These are phyloP conservation scores for Calyptommatus sinebrachiatus DNA, from an alignment of 2,113 vertebrate genomes.

Conservation along the genomic window DNA sequence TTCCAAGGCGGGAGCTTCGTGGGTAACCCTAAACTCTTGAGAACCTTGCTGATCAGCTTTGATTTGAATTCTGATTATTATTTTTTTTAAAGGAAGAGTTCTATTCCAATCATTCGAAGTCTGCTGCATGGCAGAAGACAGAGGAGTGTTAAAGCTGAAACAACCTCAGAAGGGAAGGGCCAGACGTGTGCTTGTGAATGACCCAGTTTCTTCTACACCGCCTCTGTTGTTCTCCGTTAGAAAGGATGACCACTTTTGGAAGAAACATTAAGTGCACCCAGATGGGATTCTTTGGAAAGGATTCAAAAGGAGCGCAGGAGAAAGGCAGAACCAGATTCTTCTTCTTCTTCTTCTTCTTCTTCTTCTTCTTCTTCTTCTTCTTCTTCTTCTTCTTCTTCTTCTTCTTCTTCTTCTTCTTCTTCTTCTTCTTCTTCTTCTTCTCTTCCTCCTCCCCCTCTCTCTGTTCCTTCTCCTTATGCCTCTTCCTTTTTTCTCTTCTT, in stretches of 20 bases:
- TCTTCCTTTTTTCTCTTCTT: too few species aligned
- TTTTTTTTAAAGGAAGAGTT: not conserved
- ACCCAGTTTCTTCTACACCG: not conserved
- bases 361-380: too few species aligned
- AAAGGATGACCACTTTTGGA: not conserved
- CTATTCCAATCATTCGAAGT: not conserved
- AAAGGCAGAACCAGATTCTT: not conserved
- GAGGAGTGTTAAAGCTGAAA: not conserved
- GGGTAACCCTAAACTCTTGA: too few species aligned
- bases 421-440: too few species aligned
- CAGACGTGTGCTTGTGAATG: not conserved
- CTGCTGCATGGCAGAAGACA: not conserved
- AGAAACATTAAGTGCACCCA: not conserved
- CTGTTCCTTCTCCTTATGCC: too few species aligned
- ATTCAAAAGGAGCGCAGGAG: not conserved
- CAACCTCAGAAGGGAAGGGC: not conserved
- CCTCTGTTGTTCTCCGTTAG: not conserved
- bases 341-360: too few species aligned
- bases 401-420: too few species aligned
- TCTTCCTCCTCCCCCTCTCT: too few species aligned
- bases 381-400: too few species aligned
- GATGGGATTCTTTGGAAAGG: not conserved
- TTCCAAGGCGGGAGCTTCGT: too few species aligned
- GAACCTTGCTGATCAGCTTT: too few species aligned
- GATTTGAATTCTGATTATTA: too few species aligned